These are phyloP conservation scores for Anthonomus grandis DNA, from an alignment of 1,140 invertebrate species.

Conservation along the genomic window DNA sequence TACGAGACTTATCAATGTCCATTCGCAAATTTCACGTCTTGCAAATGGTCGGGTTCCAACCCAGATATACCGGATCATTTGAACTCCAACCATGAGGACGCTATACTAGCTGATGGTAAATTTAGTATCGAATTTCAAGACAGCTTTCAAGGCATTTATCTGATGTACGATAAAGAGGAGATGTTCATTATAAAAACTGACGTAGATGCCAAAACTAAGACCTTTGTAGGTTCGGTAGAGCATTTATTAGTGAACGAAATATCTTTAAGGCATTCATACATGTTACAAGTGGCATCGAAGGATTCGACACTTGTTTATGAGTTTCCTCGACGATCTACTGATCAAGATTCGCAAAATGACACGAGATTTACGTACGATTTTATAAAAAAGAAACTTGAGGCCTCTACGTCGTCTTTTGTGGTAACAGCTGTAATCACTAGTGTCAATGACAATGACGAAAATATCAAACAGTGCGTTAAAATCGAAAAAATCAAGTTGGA, in stretches of 20 bases:
- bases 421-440: constrained; percentile 26
- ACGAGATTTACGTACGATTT: constrained; percentile 21
- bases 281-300: constrained; percentile 15
- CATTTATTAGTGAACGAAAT: constrained; percentile 15
- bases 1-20: constrained; percentile 27
- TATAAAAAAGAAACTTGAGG: constrained; percentile 23
- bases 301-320: constrained; percentile 11
- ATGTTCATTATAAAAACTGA: constrained; percentile 32
- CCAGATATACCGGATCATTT: constrained; percentile 31
- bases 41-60: constrained; percentile 28
- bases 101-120: constrained; percentile 18
- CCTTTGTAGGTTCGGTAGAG: constrained; percentile 24
- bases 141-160: constrained; percentile 26
- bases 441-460: constrained; percentile 2
- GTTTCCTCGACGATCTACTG: constrained; percentile 10
- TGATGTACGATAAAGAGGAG: constrained; percentile 27
- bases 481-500: constrained; percentile 11
- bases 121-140: constrained; percentile 33
- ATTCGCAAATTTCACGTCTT: constrained; percentile 18
- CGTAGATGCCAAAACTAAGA: constrained; percentile 22
- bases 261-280: constrained; percentile 26
- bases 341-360: constrained; percentile 13
- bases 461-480: neutral
- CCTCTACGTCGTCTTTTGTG: constrained; percentile 18
- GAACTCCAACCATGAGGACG: constrained; percentile 17